Evolutionary conservation across 2,113 vertebrate species (phyloP), one percentile per base, ranked within the genome.

Genomic region (Epinephelus moara): DNA sequence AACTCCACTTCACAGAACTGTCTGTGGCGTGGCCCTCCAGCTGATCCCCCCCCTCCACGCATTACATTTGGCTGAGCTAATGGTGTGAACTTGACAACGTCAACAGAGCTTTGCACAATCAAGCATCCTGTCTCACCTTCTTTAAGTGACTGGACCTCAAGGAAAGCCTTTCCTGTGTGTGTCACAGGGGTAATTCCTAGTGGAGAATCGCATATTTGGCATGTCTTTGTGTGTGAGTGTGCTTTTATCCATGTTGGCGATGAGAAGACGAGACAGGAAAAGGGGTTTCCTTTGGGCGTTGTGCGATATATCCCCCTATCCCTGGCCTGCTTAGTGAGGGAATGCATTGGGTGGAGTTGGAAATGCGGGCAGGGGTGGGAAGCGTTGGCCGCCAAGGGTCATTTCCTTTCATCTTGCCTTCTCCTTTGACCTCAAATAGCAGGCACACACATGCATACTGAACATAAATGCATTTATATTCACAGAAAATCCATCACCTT

Each of bases 331-430:
- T 72, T 21, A 27, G 57, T 37, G 37, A 85, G 86, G 80, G 72
- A 93, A 89, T 85, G 75, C 47, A 18, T 70, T 80, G 82, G 86
- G 87, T 82, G 86, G 85, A 84, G 85, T 57, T 77, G 40, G 68
- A 49, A 78, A 70, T 86, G 68, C 14, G 23, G 33, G 61, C 49
- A 50, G 69, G 62, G 81, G 42, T 73, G 74, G 85, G 90, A 92
- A 88, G 69, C 40, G 4, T 21, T 52, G 70, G 78, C 55, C 23
- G 33, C 70, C 27, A 61, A 49, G 75, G 88, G 87, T 94, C 85
- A 92, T 87, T 92, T 93, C 91, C 91, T 91, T 81, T 87, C 56
- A 88, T 82, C 69, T 85, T 78, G 69, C 74, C 69, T 75, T 86
- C 73, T 88, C 49, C 19, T 33, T 75, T 59, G 47, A 75, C 74